A percentile compares a stretch with the other conserved stretches of the same genome.
Evolutionary conservation across 2,113 vertebrate species (phyloP).

Genomic region (Laticauda laticaudata): DNA sequence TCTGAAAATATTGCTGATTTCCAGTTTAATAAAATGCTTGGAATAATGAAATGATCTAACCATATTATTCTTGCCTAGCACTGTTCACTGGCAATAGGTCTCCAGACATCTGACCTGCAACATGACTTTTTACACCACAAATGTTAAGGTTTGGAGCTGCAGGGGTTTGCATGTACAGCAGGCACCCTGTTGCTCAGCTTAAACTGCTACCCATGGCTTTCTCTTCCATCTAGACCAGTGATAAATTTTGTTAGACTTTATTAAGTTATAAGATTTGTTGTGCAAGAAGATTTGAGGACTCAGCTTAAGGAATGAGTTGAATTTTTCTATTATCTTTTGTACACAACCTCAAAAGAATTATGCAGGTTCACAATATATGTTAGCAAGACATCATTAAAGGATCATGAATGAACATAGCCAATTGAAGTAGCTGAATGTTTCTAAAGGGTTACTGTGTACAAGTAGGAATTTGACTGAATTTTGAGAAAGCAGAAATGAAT

Average conservation of each 20-base stretch:
- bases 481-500: neutral
- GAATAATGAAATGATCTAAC: neutral
- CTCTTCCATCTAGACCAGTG: neutral
- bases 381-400: neutral
- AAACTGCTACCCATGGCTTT: neutral
- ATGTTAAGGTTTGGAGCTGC: neutral
- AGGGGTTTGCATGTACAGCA: neutral
- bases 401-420: neutral
- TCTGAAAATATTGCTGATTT: neutral
- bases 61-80: neutral
- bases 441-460: neutral
- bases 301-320: neutral
- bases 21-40: neutral
- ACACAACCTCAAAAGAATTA: neutral
- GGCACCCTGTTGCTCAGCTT: neutral
- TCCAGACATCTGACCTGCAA: neutral
- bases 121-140: neutral
- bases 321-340: neutral
- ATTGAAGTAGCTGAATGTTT: neutral
- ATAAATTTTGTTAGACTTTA: neutral
- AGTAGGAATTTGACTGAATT: neutral
- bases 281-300: neutral
- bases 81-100: neutral
- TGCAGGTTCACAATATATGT: neutral
- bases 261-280: too few relatives aligned